Conservation (phyloP, 2,888 invertebrate species). For the Drosophila peninsularis region DNA sequence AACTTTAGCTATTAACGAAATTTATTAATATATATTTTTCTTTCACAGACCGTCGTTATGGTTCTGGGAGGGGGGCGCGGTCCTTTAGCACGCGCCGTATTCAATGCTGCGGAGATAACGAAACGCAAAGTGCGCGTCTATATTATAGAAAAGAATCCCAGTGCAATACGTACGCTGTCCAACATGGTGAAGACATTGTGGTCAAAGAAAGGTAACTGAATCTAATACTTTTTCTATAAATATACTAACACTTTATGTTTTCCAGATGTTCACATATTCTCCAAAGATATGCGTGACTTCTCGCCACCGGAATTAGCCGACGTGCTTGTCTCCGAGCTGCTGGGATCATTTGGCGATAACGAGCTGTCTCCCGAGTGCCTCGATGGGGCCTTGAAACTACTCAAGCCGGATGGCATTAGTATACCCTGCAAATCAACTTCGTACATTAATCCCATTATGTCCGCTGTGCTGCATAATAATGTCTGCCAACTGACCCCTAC, state of each 20-base stretch:
- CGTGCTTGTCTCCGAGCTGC: constrained; percentile 96
- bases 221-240: not conserved
- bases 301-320: constrained; percentile 94
- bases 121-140: constrained; percentile 92
- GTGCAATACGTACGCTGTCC: constrained; percentile 94
- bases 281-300: constrained; percentile 94
- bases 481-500: constrained; percentile 85
- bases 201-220: constrained; percentile 86
- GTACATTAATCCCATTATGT: constrained; percentile 96
- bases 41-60: constrained; percentile 88
- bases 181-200: constrained; percentile 92
- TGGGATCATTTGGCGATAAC: constrained; percentile 99
- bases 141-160: constrained; percentile 99
- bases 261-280: constrained; percentile 89
- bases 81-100: constrained; percentile 94
- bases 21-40: not conserved
- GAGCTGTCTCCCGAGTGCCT: constrained; percentile 99
- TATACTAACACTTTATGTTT: not conserved
- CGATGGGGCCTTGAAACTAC: constrained; percentile 95
- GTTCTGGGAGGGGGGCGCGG: constrained; percentile 98
- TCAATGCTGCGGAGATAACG: constrained; percentile 91
- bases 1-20: not conserved
- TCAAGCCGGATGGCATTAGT: constrained; percentile 94
- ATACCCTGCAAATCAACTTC: constrained; percentile 96
- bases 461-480: constrained; percentile 93